Base-by-base conservation (phyloP, 2,888 invertebrate species). In the Opisthograptis luteolata region DNA sequence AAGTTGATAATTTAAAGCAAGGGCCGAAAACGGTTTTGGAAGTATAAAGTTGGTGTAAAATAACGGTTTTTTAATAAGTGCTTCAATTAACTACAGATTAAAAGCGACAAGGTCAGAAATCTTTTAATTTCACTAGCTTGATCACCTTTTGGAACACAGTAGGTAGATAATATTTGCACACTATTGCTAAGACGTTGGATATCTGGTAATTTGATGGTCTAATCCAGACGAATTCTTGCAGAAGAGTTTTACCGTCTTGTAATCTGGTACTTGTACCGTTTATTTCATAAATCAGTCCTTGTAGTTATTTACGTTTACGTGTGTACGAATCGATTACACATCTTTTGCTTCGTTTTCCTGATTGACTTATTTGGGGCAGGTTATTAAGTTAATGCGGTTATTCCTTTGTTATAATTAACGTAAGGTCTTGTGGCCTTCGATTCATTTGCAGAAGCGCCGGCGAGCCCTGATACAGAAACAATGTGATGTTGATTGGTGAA, bases 261-360 rank as follows among this genome's bases (percentile, higher is more conserved):
- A 27, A 10, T 4, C 9, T 10, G 13, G 13, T 5, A 12, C 7
- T 20, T 14, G 3, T 35, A 35, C 20, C 22, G 13, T 2, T 10
- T 22, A 22, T 20, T 36, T 36, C 1, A 7, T n/a, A 12, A 34
- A 10, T 10, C 27, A 3, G 20, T 20, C 14, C 41, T 47, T 46
- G 34, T 44, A 35, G n/a, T n/a, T n/a, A n/a, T n/a, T n/a, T n/a
- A n/a, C n/a, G n/a, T 14, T 22, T 10, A 39, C 34, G 30, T 31
- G 13, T 40, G 22, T 46, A 12, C 19, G 3, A n/a, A n/a, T n/a
- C 42, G 46, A 50, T 50, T 54, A 60, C 56, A 54, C 46, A 51
- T 45, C 57, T 55, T 59, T 64, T 66, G 64, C 64, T 65, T 60
- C 39, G 52, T 55, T 64, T 67, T 69, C 64, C 62, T 67, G 64